Conservation (phyloP, 2,113 vertebrate genomes). For the Maccullochella peelii region DNA sequence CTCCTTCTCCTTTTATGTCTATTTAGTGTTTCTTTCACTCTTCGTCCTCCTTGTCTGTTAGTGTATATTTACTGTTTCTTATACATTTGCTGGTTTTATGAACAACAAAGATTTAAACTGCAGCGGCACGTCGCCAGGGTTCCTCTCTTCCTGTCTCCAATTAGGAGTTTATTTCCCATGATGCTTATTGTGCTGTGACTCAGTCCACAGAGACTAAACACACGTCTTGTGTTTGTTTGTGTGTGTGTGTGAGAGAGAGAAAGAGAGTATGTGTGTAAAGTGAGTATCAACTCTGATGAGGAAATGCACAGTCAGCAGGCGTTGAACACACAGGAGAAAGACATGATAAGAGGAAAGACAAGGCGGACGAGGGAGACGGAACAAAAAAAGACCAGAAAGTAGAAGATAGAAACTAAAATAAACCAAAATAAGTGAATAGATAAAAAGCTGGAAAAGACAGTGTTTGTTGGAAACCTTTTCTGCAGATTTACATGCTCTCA, state of each 20-base stretch:
- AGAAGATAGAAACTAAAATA: not conserved
- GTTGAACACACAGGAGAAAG: slow-evolving; percentile 44
- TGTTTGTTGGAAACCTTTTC: not conserved
- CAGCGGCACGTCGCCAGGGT: not conserved
- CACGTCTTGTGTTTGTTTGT: slow-evolving; percentile 3
- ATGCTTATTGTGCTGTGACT: slow-evolving; percentile 51
- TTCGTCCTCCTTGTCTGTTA: not conserved
- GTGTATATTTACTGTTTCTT: not conserved
- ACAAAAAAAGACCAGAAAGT: not conserved
- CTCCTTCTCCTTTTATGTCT: not conserved
- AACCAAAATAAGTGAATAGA: not conserved
- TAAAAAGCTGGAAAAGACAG: not conserved
- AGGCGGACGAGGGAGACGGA: not conserved
- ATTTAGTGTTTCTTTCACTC: not conserved
- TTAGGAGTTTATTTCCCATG: slow-evolving; percentile 69
- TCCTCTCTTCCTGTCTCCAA: slow-evolving; percentile 41
- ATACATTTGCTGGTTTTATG: not conserved
- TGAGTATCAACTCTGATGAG: slow-evolving; percentile 44
- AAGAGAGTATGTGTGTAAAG: slow-evolving; percentile 14
- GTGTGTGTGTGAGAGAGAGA: not conserved
- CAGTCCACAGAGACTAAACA: slow-evolving; percentile 54
- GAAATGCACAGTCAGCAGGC: slow-evolving; percentile 49
- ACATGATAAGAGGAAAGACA: slow-evolving; percentile 10
- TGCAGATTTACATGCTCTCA: not conserved
- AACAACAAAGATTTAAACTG: not conserved